phyloP scores from a whole-genome alignment of 2,797 vertebrate genomes.

The Synanceia verrucosa region DNA sequence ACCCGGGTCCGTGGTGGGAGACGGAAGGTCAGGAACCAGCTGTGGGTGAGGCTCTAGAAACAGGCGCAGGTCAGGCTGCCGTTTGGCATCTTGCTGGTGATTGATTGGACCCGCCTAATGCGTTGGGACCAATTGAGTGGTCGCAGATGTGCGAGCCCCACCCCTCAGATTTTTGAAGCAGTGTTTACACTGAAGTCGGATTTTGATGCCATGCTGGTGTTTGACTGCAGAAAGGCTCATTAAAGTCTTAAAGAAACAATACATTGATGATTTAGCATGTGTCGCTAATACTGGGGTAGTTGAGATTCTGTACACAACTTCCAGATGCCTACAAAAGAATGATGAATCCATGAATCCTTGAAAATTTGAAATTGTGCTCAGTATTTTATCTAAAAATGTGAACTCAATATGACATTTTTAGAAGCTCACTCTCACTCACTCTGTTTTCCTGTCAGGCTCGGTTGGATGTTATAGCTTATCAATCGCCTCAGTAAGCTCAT shows the following conservation, averaged over 20 bases:
- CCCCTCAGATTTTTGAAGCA: slow-evolving; percentile 16
- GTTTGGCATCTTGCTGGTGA: slow-evolving; percentile 37
- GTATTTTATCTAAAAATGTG: neutral
- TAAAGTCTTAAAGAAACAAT: neutral
- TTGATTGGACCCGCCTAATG: slow-evolving; percentile 66
- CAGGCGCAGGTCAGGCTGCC: slow-evolving; percentile 30
- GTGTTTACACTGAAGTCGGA: slow-evolving; percentile 28
- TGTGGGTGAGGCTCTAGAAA: slow-evolving; percentile 51
- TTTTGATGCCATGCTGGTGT: slow-evolving; percentile 10
- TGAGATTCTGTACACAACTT: neutral
- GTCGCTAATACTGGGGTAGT: neutral
- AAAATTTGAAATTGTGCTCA: neutral
- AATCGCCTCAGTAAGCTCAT: slow-evolving; percentile 48
- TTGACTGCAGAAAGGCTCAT: slow-evolving; percentile 5
- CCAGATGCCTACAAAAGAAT: neutral
- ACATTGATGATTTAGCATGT: neutral
- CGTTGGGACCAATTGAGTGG: slow-evolving; percentile 53
- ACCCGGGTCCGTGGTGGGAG: slow-evolving; percentile 31
- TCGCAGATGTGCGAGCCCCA: slow-evolving; percentile 67
- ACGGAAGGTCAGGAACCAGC: slow-evolving; percentile 67
- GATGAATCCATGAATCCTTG: neutral
- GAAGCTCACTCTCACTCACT: slow-evolving; percentile 2
- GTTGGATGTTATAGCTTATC: slow-evolving; percentile 58
- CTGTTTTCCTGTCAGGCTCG: slow-evolving; percentile 27
- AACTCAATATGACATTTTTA: neutral